Evolutionary conservation across 2,888 invertebrate species (phyloP).

Genomic region (Xylophagus ater): DNA sequence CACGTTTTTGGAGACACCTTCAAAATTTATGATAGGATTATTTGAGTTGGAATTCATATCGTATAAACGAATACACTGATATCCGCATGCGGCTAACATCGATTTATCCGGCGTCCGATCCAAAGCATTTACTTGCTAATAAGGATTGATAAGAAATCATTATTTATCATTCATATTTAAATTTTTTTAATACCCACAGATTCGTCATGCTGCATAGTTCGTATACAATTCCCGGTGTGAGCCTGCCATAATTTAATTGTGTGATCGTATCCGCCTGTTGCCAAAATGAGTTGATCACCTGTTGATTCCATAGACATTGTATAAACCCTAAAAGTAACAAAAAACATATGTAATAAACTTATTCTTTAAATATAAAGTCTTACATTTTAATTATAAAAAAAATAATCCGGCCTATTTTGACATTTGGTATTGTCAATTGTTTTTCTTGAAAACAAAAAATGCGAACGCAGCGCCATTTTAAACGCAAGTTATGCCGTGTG

Average conservation of each 20-base stretch:
- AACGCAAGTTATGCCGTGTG: too few relatives aligned
- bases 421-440: too few relatives aligned
- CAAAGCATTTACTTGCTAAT: constrained; percentile 88
- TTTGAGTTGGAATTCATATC: constrained; percentile 81
- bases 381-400: too few relatives aligned
- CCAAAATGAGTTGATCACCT: constrained; percentile 69
- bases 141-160: constrained; percentile 5
- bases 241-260: constrained; percentile 97
- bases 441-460: too few relatives aligned
- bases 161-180: background rate
- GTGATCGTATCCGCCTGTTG: constrained; percentile 95
- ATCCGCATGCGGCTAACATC: constrained; percentile 87
- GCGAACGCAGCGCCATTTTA: too few relatives aligned
- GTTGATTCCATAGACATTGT: constrained; percentile 32
- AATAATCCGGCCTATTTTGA: too few relatives aligned
- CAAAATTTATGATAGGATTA: constrained; percentile 83
- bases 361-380: too few relatives aligned
- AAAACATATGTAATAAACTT: too few relatives aligned
- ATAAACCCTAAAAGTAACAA: constrained; percentile 8
- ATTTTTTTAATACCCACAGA: constrained; percentile 48
- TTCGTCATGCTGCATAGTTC: constrained; percentile 88
- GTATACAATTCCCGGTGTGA: constrained; percentile 79
- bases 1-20: constrained; percentile 81
- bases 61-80: constrained; percentile 92
- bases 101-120: constrained; percentile 88